A percentile compares a stretch with the other conserved stretches of the same genome.
Evolutionary conservation across 2,113 vertebrate genomes (phyloP).

Genomic region (Neopipo cinnamomea): DNA sequence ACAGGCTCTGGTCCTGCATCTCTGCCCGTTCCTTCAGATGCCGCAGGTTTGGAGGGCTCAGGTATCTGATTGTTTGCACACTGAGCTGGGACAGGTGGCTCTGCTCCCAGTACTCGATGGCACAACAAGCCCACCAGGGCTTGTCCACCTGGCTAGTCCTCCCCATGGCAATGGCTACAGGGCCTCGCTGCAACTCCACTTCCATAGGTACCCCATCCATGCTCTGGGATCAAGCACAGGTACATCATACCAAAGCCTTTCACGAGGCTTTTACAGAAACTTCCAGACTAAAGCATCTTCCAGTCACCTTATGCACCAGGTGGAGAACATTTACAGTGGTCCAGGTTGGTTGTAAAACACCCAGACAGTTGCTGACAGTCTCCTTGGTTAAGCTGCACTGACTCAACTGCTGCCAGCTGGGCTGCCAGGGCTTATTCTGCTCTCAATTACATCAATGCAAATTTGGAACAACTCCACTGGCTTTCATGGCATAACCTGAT

Average conservation of each 20-base stretch:
- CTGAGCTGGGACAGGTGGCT: background rate
- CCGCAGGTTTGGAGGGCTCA: background rate
- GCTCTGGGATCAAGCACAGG: background rate
- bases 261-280: background rate
- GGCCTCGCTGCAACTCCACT: background rate
- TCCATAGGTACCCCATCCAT: background rate
- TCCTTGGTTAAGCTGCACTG: background rate
- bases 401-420: background rate
- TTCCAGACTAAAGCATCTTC: background rate
- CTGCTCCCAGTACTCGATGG: background rate
- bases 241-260: background rate
- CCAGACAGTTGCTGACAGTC: background rate
- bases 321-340: background rate
- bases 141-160: background rate
- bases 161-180: background rate
- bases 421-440: background rate
- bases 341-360: background rate
- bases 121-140: background rate
- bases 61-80: fast-evolving
- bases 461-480: background rate
- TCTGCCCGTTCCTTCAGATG: background rate
- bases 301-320: background rate
- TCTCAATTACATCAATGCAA: background rate
- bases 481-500: background rate
- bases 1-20: background rate